Conservation (phyloP, 2,888 invertebrate species). For the Neocrepidodera transversa region DNA sequence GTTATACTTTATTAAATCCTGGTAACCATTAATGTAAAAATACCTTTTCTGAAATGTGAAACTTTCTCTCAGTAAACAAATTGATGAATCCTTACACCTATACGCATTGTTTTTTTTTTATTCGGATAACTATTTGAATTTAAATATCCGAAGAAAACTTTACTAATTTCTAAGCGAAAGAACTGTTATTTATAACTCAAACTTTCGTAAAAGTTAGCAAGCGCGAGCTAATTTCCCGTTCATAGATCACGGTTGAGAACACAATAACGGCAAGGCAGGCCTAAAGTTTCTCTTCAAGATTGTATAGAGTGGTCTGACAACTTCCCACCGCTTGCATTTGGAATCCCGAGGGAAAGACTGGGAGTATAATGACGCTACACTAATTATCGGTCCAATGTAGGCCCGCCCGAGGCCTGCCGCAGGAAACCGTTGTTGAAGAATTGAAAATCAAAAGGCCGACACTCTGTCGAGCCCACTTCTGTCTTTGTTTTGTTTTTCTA, state of each 20-base stretch:
- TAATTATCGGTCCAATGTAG: background rate
- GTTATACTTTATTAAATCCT: too few relatives aligned
- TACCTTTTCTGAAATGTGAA: too few relatives aligned
- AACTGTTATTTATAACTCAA: background rate
- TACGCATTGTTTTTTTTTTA: too few relatives aligned
- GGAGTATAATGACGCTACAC: slow-evolving; percentile 6
- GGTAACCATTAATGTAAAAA: too few relatives aligned
- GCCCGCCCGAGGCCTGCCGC: background rate
- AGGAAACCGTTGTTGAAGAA: background rate
- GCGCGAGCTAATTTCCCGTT: slow-evolving; percentile 24
- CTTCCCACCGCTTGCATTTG: slow-evolving; percentile 7
- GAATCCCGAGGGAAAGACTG: background rate
- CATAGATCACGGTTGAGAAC: slow-evolving; percentile 20
- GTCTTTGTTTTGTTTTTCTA: background rate
- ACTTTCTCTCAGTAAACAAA: too few relatives aligned
- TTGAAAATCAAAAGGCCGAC: slow-evolving; percentile 3
- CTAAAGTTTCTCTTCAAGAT: slow-evolving; percentile 18
- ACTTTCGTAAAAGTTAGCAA: slow-evolving; percentile 19
- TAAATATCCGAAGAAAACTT: slow-evolving; percentile 1
- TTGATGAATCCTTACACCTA: too few relatives aligned
- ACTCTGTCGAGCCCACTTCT: background rate
- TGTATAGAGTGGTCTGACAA: slow-evolving; percentile 7
- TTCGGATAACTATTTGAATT: background rate
- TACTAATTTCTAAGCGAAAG: slow-evolving; percentile 12
- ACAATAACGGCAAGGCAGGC: slow-evolving; percentile 7